Evolutionary conservation across 2,888 invertebrate species (phyloP).

Genomic region (Pseudeuparius sepicola): DNA sequence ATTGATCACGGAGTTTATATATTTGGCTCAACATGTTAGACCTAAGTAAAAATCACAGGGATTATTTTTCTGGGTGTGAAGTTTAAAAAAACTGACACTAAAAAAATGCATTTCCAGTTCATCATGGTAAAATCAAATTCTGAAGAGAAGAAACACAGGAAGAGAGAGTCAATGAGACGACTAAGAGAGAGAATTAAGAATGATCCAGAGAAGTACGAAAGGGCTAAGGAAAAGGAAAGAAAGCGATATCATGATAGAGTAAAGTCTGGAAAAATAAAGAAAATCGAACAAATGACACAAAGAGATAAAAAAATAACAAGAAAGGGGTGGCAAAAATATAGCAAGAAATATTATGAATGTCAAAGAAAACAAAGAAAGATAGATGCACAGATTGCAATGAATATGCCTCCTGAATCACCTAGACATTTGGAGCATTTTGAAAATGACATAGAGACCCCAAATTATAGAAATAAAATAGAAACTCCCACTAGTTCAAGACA

Average conservation of each 20-base stretch:
- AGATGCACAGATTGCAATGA: too few relatives aligned
- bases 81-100: too few relatives aligned
- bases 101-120: too few relatives aligned
- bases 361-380: not conserved
- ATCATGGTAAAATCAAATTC: not conserved
- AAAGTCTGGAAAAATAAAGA: constrained; percentile 1
- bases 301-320: constrained; percentile 1
- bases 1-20: too few relatives aligned
- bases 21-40: too few relatives aligned
- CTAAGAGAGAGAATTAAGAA: constrained; percentile 4
- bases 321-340: not conserved
- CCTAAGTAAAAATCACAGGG: too few relatives aligned
- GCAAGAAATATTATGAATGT: constrained; percentile 2
- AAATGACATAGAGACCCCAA: too few relatives aligned
- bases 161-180: constrained; percentile 1
- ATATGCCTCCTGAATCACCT: too few relatives aligned
- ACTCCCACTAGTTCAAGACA: too few relatives aligned
- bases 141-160: not conserved
- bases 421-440: too few relatives aligned
- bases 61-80: too few relatives aligned
- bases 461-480: too few relatives aligned
- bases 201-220: constrained; percentile 3
- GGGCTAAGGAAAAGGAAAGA: not conserved
- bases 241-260: not conserved
- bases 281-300: not conserved